Evolutionary conservation across 1,140 invertebrate species (phyloP).

Genomic region (Drosophila nasuta): DNA sequence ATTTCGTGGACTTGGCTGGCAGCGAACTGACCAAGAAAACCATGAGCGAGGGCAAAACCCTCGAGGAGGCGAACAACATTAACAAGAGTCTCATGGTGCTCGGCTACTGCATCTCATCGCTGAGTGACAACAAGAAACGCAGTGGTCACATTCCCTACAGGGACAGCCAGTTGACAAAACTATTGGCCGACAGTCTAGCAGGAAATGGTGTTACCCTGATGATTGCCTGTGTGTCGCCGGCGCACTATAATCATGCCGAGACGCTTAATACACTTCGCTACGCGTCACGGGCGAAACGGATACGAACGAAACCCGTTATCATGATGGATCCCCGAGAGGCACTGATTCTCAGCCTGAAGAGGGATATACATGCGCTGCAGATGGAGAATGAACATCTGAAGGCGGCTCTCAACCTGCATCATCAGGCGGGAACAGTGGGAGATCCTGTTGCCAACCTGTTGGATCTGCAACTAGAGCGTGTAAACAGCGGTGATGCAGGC

Average conservation of each 20-base stretch:
- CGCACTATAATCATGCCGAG: constrained; percentile 94
- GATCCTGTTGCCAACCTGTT: constrained; percentile 39
- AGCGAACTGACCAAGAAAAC: constrained; percentile 98
- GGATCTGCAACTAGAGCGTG: constrained; percentile 66
- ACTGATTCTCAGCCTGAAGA: constrained; percentile 94
- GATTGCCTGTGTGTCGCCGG: constrained; percentile 97
- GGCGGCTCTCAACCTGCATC: constrained; percentile 88
- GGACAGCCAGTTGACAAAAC: constrained; percentile 96
- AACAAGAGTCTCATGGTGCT: constrained; percentile 98
- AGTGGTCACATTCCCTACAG: constrained; percentile 95
- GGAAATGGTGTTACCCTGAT: constrained; percentile 97
- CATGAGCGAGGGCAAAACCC: constrained; percentile 94
- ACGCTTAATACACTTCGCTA: constrained; percentile 96
- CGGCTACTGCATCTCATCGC: constrained; percentile 96
- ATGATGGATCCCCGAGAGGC: constrained; percentile 97
- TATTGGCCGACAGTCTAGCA: constrained; percentile 96
- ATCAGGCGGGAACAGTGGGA: constrained; percentile 50
- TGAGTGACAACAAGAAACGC: constrained; percentile 93
- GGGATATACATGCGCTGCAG: constrained; percentile 94
- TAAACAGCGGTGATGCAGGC: constrained; percentile 53
- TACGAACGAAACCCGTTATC: constrained; percentile 95
- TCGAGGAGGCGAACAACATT: constrained; percentile 97
- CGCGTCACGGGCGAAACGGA: constrained; percentile 94
- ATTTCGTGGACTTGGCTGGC: constrained; percentile 97
- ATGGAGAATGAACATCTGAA: constrained; percentile 96